Evolutionary conservation across 1,140 invertebrate genomes (phyloP).

Genomic region (Danaus melanippus): DNA sequence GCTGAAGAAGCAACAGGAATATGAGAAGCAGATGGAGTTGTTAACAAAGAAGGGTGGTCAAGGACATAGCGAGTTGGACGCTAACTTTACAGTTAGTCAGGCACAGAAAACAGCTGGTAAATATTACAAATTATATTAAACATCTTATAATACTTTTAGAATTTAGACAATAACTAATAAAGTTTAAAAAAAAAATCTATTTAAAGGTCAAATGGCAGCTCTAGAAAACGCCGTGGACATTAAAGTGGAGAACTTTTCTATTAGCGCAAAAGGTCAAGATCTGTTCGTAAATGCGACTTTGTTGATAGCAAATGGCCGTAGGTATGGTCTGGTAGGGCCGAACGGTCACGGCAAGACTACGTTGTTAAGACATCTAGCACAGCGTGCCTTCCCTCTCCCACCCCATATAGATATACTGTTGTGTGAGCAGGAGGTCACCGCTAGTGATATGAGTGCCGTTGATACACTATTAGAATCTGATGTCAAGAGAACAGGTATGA

Average conservation of each 20-base stretch:
- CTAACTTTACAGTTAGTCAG: constrained; percentile 97
- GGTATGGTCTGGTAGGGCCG: constrained; percentile 98
- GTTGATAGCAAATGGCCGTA: constrained; percentile 92
- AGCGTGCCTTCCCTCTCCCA: constrained; percentile 92
- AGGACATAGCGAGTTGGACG: constrained; percentile 89
- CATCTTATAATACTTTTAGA: constrained; percentile 1
- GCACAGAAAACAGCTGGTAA: constrained; percentile 85
- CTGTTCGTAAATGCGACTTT: constrained; percentile 97
- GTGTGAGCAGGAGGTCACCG: constrained; percentile 98
- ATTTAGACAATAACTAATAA: constrained; percentile 5
- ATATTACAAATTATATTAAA: constrained; percentile 7
- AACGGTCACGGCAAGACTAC: constrained; percentile 99
- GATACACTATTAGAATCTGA: constrained; percentile 95
- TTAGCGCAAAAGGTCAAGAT: constrained; percentile 97
- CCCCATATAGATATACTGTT: constrained; percentile 97
- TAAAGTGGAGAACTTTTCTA: constrained; percentile 98
- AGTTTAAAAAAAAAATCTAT: too few relatives aligned
- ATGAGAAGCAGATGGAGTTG: constrained; percentile 91
- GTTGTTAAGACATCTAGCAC: constrained; percentile 90
- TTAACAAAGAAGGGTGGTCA: constrained; percentile 90
- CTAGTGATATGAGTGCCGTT: constrained; percentile 91
- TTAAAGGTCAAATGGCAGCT: constrained; percentile 81
- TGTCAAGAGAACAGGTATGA: constrained; percentile 81
- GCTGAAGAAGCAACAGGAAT: constrained; percentile 92
- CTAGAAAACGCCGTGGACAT: constrained; percentile 97